Conservation (phyloP, 1,140 invertebrate genomes). For the Hyles vespertilio region DNA sequence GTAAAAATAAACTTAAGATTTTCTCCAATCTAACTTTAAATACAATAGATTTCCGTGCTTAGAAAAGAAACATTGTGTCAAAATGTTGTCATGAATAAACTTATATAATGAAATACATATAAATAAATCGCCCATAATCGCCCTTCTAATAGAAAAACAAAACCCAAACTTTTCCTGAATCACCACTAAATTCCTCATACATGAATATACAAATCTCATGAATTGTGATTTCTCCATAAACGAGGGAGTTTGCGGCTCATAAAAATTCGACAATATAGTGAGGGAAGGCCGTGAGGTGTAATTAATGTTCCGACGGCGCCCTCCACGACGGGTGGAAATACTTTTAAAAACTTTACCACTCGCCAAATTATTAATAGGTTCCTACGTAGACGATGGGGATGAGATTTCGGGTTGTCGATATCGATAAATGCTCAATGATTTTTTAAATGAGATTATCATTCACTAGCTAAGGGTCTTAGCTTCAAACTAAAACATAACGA, state of each 20-base stretch:
- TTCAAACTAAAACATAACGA: too few species aligned
- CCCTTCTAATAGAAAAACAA: too few species aligned
- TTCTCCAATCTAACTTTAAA: too few species aligned
- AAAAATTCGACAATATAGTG: constrained; percentile 37
- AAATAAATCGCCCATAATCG: too few species aligned
- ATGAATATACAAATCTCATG: neutral
- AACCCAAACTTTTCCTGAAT: neutral
- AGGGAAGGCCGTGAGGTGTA: constrained; percentile 29
- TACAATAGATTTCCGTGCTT: too few species aligned
- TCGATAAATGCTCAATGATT: constrained; percentile 11
- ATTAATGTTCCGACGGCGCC: constrained; percentile 47
- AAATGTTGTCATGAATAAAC: too few species aligned
- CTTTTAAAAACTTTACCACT: constrained; percentile 65
- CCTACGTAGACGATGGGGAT: constrained; percentile 42
- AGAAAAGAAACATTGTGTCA: too few species aligned
- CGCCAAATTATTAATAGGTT: constrained; percentile 70
- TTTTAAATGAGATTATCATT: too few species aligned
- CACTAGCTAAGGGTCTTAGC: too few species aligned
- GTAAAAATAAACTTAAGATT: too few species aligned
- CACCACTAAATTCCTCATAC: neutral
- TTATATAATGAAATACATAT: too few species aligned
- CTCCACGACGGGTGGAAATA: constrained; percentile 47
- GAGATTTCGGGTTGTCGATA: constrained; percentile 10
- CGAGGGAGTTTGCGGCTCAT: constrained; percentile 12
- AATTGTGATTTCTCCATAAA: too few species aligned